These are phyloP conservation scores for Harpalus rubripes DNA, from an alignment of 2,888 invertebrate genomes.

Conservation along the genomic window DNA sequence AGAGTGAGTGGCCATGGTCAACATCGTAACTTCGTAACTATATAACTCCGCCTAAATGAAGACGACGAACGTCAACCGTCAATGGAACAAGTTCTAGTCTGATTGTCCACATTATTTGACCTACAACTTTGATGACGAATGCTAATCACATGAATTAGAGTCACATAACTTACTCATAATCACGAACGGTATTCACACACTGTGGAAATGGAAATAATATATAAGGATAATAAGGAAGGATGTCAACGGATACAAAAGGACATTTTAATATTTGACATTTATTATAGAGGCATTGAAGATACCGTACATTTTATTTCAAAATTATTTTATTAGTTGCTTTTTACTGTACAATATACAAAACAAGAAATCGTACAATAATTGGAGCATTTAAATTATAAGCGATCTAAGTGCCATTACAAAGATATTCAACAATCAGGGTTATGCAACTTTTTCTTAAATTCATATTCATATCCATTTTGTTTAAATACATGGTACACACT, in stretches of 20 bases:
- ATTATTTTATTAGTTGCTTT: too few relatives aligned
- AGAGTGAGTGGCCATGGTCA: constrained; percentile 29
- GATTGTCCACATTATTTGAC: constrained; percentile 31
- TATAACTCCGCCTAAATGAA: constrained; percentile 31
- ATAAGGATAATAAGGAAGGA: not conserved
- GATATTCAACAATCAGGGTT: too few relatives aligned
- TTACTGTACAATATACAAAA: too few relatives aligned
- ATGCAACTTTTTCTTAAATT: too few relatives aligned
- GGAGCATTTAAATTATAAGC: too few relatives aligned
- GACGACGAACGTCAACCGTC: not conserved
- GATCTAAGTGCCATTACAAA: too few relatives aligned
- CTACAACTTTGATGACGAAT: constrained; percentile 28
- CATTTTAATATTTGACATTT: not conserved
- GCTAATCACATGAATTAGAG: constrained; percentile 29
- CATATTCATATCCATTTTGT: too few relatives aligned
- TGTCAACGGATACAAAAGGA: not conserved
- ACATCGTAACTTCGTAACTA: not conserved
- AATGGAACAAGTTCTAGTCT: not conserved
- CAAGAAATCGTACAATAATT: too few relatives aligned
- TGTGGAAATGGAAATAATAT: not conserved
- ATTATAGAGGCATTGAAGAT: not conserved
- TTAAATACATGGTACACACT: too few relatives aligned
- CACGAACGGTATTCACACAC: not conserved
- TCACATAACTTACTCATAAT: constrained; percentile 44
- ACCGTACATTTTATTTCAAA: not conserved